Evolutionary conservation across 2,888 invertebrate species (phyloP).

Genomic region (Anthrax anthrax): DNA sequence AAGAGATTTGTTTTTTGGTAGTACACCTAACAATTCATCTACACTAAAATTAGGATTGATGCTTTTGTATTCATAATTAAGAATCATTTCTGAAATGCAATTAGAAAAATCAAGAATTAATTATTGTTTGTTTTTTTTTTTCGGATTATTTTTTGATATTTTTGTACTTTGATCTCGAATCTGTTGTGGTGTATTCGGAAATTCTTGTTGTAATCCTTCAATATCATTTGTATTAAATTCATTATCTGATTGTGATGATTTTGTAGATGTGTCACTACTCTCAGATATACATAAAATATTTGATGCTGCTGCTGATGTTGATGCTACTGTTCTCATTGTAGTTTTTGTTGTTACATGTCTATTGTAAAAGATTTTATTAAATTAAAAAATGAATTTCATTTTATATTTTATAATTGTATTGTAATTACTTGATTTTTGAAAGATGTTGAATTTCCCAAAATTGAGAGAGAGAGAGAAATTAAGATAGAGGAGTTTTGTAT

Average conservation of each 20-base stretch:
- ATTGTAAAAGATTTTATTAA: no score
- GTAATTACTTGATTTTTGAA: no score
- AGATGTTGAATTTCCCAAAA: no score
- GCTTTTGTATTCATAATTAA: conserved; percentile 15
- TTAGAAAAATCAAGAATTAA: background rate
- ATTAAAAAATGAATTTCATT: no score
- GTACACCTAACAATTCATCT: conserved; percentile 39
- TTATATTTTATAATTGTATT: no score
- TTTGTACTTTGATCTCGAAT: conserved; percentile 36
- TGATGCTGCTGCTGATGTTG: background rate
- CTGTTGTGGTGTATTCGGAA: conserved; percentile 39
- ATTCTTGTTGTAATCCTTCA: conserved; percentile 40
- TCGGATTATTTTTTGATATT: background rate
- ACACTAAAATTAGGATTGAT: conserved; percentile 11
- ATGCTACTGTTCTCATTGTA: background rate
- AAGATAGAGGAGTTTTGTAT: no score
- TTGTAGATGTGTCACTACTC: conserved; percentile 17
- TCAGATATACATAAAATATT: conserved; percentile 10
- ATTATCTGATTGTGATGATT: conserved; percentile 19
- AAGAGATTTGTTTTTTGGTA: conserved; percentile 33
- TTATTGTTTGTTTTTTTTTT: background rate
- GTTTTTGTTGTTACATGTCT: no score
- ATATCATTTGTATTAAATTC: conserved; percentile 32
- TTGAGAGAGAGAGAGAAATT: no score
- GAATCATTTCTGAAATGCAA: conserved; percentile 13